Evolutionary conservation across 2,888 invertebrate genomes (phyloP), one percentile per base, ranked within the genome.

Genomic region (Oxyteleia sp.): DNA sequence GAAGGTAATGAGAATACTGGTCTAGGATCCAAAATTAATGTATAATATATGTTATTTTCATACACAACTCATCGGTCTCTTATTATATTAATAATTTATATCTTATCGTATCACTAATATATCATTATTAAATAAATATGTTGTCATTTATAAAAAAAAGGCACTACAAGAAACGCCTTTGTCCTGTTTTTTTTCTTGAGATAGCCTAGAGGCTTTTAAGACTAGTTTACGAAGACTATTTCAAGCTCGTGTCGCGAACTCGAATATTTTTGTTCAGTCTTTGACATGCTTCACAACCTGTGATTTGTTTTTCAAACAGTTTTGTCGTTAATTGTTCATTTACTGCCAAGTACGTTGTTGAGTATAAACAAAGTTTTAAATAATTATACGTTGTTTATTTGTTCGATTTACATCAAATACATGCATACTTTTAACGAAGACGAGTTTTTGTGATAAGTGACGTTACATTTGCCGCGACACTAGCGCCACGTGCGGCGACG

Each of bases 231-330:
- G 85, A 91, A 92, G 92, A 93, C 93, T 93, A 92, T 90, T 90
- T 88, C 89, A 92, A 90, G 91, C 87, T 89, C 82, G 69, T 84
- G 80, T 61, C 68, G 84, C 83, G 88, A 81, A 84, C 90, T 87
- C 87, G 79, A 85, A 87, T 86, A 85, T 87, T 87, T 86, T 88
- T 86, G 87, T 88, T 92, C 92, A 93, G 92, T 93, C 91, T 93
- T 93, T 90, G 88, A 90, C 88, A 87, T 88, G 82, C 87, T 90
- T 91, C 91, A 91, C 91, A 91, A 91, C 90, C 91, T 89, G 88
- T 53, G 64, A 66, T 59, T 55, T 53, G 10, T 59, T 57, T 41
- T 63, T 49, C 32, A 15, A 16, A 16, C 18, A 71, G 29, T 64
- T 15, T 55, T 55, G n/a, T 63, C 45, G 23, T 43, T 53, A 35